A percentile compares a stretch with the other conserved stretches of the same genome.
These are phyloP conservation scores for Phymanthus crucifer DNA, from an alignment of 92 coral and sea anemone species.

Conservation along the genomic window DNA sequence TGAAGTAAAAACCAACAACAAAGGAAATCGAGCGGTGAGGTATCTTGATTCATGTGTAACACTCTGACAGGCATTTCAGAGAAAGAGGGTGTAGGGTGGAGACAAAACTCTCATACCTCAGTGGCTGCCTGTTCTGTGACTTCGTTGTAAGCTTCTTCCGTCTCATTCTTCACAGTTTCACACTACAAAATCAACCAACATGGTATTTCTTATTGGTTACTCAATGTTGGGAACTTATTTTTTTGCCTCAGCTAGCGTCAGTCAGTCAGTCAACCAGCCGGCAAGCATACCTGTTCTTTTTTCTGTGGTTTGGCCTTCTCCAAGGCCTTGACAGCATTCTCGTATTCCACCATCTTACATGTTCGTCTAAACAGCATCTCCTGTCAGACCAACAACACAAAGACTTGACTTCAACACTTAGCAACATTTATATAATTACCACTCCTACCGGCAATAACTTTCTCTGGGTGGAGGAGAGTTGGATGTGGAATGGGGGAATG, in stretches of 20 bases:
- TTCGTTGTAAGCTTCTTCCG: slow-evolving; percentile 79
- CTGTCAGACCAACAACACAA: slow-evolving; percentile 28
- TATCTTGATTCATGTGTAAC: too few species aligned
- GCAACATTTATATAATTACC: too few species aligned
- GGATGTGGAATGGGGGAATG: too few species aligned
- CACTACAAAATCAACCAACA: slow-evolving; percentile 45
- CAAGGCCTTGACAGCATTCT: slow-evolving; percentile 84
- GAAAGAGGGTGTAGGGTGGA: background rate
- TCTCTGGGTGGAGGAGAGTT: too few species aligned
- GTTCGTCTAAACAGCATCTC: slow-evolving; percentile 92
- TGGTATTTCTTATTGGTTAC: background rate
- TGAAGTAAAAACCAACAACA: too few species aligned
- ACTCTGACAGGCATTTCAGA: too few species aligned
- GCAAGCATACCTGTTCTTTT: slow-evolving; percentile 62
- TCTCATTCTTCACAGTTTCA: slow-evolving; percentile 76
- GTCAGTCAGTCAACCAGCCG: background rate
- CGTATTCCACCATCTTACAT: slow-evolving; percentile 88
- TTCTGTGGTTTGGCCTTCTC: slow-evolving; percentile 98
- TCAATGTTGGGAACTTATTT: background rate
- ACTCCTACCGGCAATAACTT: too few species aligned
- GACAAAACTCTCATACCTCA: slow-evolving; percentile 59
- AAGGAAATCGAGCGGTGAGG: too few species aligned
- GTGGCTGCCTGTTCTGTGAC: slow-evolving; percentile 81
- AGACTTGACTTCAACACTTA: background rate
- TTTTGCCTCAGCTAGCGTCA: background rate